Base-by-base conservation (phyloP, 2,797 vertebrate genomes). In the Pteropus rufus region DNA sequence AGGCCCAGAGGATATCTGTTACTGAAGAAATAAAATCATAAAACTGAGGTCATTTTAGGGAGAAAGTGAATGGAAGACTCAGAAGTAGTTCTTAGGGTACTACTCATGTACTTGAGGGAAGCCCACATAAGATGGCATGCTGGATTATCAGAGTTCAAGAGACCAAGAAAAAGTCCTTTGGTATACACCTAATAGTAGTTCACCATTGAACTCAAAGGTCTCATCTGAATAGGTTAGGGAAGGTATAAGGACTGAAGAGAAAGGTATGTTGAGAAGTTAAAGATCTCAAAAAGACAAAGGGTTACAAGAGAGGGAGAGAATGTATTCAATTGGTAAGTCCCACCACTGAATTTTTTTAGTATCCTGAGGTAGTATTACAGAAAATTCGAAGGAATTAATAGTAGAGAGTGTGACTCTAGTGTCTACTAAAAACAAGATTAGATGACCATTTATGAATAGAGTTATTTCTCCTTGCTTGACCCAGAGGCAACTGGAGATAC, bases 1-100 rank as follows among this genome's bases (percentile, higher is more conserved):
- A 8, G 31, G 11, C 26, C 21, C 21, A 65, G 52, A 88, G n/a
- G 8, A 75, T 58, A 86, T 31, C 65, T 21, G 21, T 3, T 56
- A 87, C 52, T 75, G 76, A 95, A 34, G 29, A 95, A 75, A 41
- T 75, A 67, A 65, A 92, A 67, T 52, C 58, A 86, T 41, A 82
- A 95, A 81, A 84, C 64, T n/a, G 36, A 95, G 46, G 18, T 46
- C 77, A 88, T 88, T 85, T 89, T 83, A 89, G 60, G 84, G 31
- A 10, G 18, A 69, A 60, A 77, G 56, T 60, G 26, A 83, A 54
- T 94, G 26, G 36, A 89, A n/a, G 39, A 36, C 64, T 87, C 14
- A 86, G 73, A 79, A 72, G 24, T 62, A 86, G 44, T 60, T 36
- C 65, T 86, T 29, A 72, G 64, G 64, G 16, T 72, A 69, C 21